phyloP scores from a whole-genome alignment of 2,113 vertebrate genomes.

The Bolborhynchus lineola region DNA sequence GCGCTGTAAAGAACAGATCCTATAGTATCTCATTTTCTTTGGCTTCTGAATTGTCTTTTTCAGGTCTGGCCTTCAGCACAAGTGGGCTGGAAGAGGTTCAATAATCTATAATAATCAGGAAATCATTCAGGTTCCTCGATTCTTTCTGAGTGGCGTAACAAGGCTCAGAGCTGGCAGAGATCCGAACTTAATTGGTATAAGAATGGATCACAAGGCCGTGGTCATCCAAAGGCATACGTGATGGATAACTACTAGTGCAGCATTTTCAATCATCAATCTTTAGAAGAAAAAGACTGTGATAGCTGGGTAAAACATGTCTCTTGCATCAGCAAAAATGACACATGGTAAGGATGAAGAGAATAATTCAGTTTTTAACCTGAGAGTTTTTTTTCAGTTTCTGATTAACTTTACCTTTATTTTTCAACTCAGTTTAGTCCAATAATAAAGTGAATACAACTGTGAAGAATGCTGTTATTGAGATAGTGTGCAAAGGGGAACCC shows the following conservation, averaged over 20 bases:
- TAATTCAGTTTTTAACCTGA: background rate
- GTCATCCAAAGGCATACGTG: slow-evolving; percentile 52
- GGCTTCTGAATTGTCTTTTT: background rate
- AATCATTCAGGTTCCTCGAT: slow-evolving; percentile 58
- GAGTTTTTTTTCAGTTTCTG: slow-evolving; percentile 11
- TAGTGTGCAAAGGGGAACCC: accelerated
- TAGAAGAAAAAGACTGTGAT: slow-evolving; percentile 57
- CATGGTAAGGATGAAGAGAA: slow-evolving; percentile 18
- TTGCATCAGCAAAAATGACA: slow-evolving; percentile 65
- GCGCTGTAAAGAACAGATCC: background rate
- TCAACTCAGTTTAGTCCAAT: background rate
- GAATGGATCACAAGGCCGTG: slow-evolving; percentile 34
- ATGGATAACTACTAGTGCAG: slow-evolving; percentile 61
- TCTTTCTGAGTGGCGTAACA: slow-evolving; percentile 47
- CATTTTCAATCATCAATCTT: slow-evolving; percentile 59
- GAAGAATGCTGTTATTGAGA: background rate
- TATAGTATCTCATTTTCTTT: background rate
- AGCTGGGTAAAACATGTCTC: slow-evolving; percentile 32
- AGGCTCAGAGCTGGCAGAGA: slow-evolving; percentile 41
- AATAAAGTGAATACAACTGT: background rate
- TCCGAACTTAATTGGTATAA: slow-evolving; percentile 57
- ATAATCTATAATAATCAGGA: slow-evolving; percentile 59
- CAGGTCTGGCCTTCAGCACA: background rate
- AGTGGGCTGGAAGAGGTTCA: background rate
- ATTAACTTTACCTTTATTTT: background rate